These are phyloP conservation scores for Apamea anceps DNA, from an alignment of 2,888 invertebrate species.

Conservation along the genomic window DNA sequence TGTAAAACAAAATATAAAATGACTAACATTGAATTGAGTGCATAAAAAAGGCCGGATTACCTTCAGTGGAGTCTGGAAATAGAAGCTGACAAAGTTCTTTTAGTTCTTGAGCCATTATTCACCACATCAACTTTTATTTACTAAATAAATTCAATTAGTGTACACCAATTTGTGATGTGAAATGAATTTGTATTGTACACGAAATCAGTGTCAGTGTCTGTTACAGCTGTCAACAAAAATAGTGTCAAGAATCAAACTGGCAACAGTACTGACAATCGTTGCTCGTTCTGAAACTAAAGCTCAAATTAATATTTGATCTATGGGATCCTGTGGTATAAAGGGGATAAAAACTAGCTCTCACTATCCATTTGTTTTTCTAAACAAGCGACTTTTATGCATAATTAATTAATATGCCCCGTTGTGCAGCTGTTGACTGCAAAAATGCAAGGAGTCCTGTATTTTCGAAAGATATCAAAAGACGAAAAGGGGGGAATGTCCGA, in stretches of 20 bases:
- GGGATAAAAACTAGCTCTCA: no score
- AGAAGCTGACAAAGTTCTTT: slow-evolving; percentile 84
- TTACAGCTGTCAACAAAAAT: background rate
- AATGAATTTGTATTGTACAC: slow-evolving; percentile 40
- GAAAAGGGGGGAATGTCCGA: no score
- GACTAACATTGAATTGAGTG: background rate
- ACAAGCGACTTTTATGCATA: no score
- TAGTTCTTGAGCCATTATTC: slow-evolving; percentile 83
- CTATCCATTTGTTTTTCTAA: no score
- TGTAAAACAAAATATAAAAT: background rate
- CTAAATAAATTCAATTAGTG: background rate
- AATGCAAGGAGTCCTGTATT: no score
- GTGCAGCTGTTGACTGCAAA: no score
- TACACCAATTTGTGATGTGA: background rate
- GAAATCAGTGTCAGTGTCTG: slow-evolving; percentile 15
- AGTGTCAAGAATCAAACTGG: slow-evolving; percentile 1
- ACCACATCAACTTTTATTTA: slow-evolving; percentile 11
- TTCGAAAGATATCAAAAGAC: no score
- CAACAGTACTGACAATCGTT: slow-evolving; percentile 1
- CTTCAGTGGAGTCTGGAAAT: slow-evolving; percentile 79
- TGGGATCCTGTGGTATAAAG: no score
- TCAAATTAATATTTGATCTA: no score
- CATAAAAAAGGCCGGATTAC: slow-evolving; percentile 60
- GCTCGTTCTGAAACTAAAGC: slow-evolving; percentile 25
- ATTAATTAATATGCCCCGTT: no score